Conservation (phyloP, 2,888 invertebrate genomes). For the Timema podura region DNA sequence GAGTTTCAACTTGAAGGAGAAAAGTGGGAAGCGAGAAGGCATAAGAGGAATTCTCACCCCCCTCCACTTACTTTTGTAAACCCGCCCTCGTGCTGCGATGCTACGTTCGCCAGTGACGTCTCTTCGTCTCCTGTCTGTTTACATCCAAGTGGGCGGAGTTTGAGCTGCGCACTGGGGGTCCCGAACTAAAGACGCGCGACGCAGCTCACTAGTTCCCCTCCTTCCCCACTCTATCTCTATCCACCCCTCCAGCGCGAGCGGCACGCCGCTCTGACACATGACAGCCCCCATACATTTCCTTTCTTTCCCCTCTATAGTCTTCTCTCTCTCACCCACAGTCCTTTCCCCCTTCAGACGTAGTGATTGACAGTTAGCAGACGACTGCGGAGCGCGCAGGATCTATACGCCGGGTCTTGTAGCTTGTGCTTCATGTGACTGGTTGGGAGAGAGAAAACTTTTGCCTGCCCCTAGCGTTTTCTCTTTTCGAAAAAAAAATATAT, state of each 20-base stretch:
- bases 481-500: conserved; percentile 25
- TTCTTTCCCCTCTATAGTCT: conserved; percentile 9
- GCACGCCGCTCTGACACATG: conserved; percentile 18
- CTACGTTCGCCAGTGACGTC: conserved; percentile 23
- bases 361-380: conserved; percentile 65
- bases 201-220: conserved; percentile 25
- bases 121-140: conserved; percentile 20
- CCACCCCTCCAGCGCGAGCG: neutral
- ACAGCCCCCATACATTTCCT: conserved; percentile 15
- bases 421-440: conserved; percentile 22
- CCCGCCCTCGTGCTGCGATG: conserved; percentile 19
- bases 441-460: conserved; percentile 23
- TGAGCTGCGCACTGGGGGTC: conserved; percentile 25
- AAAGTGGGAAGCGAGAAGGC: conserved; percentile 38
- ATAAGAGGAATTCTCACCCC: conserved; percentile 46
- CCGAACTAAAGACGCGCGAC: conserved; percentile 21
- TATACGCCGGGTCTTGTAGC: conserved; percentile 17
- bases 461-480: conserved; percentile 45
- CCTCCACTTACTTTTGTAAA: neutral
- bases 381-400: conserved; percentile 60
- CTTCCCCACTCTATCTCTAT: conserved; percentile 1
- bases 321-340: conserved; percentile 12
- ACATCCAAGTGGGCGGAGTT: conserved; percentile 19
- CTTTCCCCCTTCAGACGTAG: conserved; percentile 40
- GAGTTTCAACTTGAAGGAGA: neutral